Evolutionary conservation across 1,140 invertebrate species (phyloP).

Genomic region (Bombus pyrosoma): DNA sequence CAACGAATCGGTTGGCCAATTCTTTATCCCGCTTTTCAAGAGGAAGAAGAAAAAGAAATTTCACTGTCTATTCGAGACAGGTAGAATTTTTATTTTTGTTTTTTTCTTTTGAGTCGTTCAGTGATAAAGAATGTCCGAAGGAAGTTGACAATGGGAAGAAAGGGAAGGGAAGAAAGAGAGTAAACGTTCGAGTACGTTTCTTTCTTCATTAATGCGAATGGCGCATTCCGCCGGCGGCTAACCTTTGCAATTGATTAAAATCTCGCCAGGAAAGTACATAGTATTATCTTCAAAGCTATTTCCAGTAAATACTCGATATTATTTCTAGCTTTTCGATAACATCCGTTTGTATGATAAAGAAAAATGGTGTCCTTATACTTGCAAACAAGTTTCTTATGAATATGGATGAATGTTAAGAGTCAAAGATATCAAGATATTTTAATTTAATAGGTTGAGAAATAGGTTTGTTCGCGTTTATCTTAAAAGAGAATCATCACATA

Average conservation of each 20-base stretch:
- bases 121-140: not conserved
- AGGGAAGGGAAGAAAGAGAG: not conserved
- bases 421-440: not conserved
- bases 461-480: not conserved
- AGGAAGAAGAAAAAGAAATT: not conserved
- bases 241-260: constrained; percentile 19
- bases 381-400: not conserved
- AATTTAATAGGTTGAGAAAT: not conserved
- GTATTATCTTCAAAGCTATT: not conserved
- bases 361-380: not conserved
- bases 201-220: constrained; percentile 32
- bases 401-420: not conserved
- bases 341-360: not conserved
- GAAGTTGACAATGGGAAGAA: constrained; percentile 5
- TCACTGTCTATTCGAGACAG: not conserved
- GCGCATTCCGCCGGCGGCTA: not conserved
- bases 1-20: not conserved
- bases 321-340: not conserved
- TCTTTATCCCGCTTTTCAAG: not conserved
- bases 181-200: constrained; percentile 2
- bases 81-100: not conserved
- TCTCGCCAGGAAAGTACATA: not conserved
- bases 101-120: not conserved
- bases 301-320: not conserved
- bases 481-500: too few relatives aligned